Percentiles rank a stretch among this genome's conserved stretches.
phyloP scores from a whole-genome alignment of 1,140 invertebrate genomes.

The Dysdera silvatica region DNA sequence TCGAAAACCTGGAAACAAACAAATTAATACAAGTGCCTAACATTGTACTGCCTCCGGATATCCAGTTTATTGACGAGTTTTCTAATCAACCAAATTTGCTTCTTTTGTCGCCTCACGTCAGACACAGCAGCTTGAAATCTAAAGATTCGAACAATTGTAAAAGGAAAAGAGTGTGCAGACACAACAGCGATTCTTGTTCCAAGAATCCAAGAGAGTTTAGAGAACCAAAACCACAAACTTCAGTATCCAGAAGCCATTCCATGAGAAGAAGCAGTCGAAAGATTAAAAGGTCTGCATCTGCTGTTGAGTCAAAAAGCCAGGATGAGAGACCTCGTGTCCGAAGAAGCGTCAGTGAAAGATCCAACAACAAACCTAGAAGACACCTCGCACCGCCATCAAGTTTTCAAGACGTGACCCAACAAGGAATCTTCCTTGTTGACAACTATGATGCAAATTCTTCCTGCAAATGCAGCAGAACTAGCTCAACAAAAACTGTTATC shows the following conservation, averaged over 20 bases:
- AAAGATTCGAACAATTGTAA: not conserved
- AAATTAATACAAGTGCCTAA: slow-evolving; percentile 5
- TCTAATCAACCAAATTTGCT: not conserved
- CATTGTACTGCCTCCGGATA: slow-evolving; percentile 1
- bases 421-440: not conserved
- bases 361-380: slow-evolving; percentile 1
- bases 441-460: slow-evolving; percentile 2
- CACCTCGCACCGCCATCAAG: slow-evolving; percentile 7
- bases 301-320: slow-evolving; percentile 6
- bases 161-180: slow-evolving; percentile 4
- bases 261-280: not conserved
- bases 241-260: no score
- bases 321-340: slow-evolving; percentile 6
- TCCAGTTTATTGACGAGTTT: not conserved
- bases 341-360: slow-evolving; percentile 24
- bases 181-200: slow-evolving; percentile 23
- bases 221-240: no score
- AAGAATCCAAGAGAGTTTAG: no score
- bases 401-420: not conserved
- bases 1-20: no score
- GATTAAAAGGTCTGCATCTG: slow-evolving; percentile 11
- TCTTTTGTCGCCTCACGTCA: not conserved
- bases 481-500: slow-evolving; percentile 6
- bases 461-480: not conserved
- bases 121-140: slow-evolving; percentile 11